Conservation (phyloP, 2,797 vertebrate species). For the Paedocypris micromegethes region DNA sequence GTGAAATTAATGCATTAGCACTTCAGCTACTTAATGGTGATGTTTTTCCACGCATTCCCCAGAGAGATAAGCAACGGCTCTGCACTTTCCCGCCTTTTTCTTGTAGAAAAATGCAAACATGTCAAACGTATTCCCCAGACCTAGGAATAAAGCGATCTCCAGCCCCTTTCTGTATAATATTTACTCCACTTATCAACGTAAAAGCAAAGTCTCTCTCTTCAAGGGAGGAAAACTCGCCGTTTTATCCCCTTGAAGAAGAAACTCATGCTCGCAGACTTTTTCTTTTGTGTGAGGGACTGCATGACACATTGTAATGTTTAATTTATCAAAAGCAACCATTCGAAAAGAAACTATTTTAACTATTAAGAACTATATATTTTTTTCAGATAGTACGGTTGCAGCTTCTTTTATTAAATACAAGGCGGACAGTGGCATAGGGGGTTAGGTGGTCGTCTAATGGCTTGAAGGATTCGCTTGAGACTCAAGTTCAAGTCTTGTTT, state of each 20-base stretch:
- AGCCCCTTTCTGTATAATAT: constrained; percentile 8
- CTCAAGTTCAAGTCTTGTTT: too few species aligned
- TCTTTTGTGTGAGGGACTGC: constrained; percentile 21
- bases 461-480: too few species aligned
- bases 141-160: constrained; percentile 9
- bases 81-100: not conserved
- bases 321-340: constrained; percentile 20
- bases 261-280: constrained; percentile 11
- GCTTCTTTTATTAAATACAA: too few species aligned
- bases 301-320: constrained; percentile 27
- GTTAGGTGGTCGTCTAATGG: too few species aligned
- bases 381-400: too few species aligned
- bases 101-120: constrained; percentile 19
- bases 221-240: constrained; percentile 4
- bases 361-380: too few species aligned
- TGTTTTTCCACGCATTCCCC: not conserved
- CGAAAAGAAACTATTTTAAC: not conserved
- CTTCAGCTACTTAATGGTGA: constrained; percentile 1
- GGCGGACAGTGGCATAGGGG: too few species aligned
- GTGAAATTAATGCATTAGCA: constrained; percentile 1
- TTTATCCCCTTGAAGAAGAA: not conserved
- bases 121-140: constrained; percentile 16
- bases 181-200: constrained; percentile 18
- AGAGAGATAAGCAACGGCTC: not conserved
- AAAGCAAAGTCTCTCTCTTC: constrained; percentile 12